Evolutionary conservation across 1,140 invertebrate genomes (phyloP).

Genomic region (Helicoverpa armigera): DNA sequence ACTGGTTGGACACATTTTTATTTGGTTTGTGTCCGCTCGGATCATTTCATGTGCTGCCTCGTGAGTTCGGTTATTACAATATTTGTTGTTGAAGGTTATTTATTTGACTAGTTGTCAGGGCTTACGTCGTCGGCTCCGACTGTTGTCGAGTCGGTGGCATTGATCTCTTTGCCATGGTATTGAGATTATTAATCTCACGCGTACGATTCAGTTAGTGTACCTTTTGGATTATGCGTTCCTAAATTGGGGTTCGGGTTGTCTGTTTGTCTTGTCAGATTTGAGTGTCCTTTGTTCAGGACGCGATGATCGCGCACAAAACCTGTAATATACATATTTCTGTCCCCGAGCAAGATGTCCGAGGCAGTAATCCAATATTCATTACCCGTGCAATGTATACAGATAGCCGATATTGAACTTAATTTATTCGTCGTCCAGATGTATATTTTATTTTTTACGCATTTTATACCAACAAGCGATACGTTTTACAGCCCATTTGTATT

Average conservation of each 20-base stretch:
- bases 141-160: constrained; percentile 63
- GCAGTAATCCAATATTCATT: constrained; percentile 19
- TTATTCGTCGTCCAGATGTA: constrained; percentile 11
- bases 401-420: constrained; percentile 14
- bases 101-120: constrained; percentile 75
- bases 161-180: constrained; percentile 58
- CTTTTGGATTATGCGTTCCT: constrained; percentile 28
- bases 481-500: constrained; percentile 30
- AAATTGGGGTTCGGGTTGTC: constrained; percentile 26
- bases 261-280: constrained; percentile 43
- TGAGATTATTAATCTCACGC: constrained; percentile 60
- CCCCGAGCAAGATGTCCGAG: neutral
- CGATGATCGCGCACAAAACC: constrained; percentile 15
- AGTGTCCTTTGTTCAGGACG: constrained; percentile 6
- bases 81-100: constrained; percentile 82
- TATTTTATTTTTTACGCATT: constrained; percentile 41
- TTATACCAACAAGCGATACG: constrained; percentile 39
- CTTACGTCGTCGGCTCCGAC: constrained; percentile 64
- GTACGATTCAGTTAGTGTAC: constrained; percentile 52
- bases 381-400: neutral
- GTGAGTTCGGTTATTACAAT: constrained; percentile 77
- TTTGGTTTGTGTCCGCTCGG: constrained; percentile 53
- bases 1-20: constrained; percentile 59
- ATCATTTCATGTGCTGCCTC: constrained; percentile 58
- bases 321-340: neutral